These are phyloP conservation scores for Thereva nobilitata DNA, from an alignment of 2,888 invertebrate species.

Conservation along the genomic window DNA sequence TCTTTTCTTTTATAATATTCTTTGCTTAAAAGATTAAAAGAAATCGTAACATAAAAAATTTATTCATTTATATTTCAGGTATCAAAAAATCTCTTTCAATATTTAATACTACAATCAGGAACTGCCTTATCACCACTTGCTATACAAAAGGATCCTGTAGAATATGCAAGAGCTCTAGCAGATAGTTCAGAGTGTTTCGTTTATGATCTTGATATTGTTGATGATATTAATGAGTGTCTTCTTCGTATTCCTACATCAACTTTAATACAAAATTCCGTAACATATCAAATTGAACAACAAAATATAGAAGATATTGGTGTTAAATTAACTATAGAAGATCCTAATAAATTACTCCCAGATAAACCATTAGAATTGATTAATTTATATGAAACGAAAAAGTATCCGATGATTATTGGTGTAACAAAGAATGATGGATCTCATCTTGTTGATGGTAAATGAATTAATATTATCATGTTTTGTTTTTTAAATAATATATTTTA, in stretches of 20 bases:
- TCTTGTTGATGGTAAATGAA: slow-evolving; percentile 38
- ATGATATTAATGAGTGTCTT: slow-evolving; percentile 48
- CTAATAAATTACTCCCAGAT: slow-evolving; percentile 31
- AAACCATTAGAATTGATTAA: slow-evolving; percentile 26
- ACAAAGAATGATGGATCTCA: slow-evolving; percentile 54
- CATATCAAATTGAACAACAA: slow-evolving; percentile 22
- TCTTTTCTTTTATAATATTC: slow-evolving; percentile 40
- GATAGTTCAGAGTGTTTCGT: slow-evolving; percentile 46
- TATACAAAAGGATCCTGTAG: slow-evolving; percentile 50
- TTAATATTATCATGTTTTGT: background rate
- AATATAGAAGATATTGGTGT: slow-evolving; percentile 34
- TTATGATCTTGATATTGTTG: slow-evolving; percentile 35
- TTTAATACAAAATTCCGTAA: slow-evolving; percentile 43
- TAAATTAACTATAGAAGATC: slow-evolving; percentile 40
- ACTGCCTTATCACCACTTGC: slow-evolving; percentile 56
- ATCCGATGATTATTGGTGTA: slow-evolving; percentile 53
- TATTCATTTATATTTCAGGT: slow-evolving; percentile 37
- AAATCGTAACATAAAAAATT: background rate
- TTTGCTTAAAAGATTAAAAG: slow-evolving; percentile 45
- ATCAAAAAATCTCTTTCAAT: slow-evolving; percentile 53
- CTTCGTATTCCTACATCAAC: slow-evolving; percentile 45
- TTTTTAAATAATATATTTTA: background rate
- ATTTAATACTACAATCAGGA: slow-evolving; percentile 58
- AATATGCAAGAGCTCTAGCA: slow-evolving; percentile 47
- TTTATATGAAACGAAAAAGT: slow-evolving; percentile 39